These are phyloP conservation scores for Laticauda laticaudata DNA, from an alignment of 2,113 vertebrate genomes.

Conservation along the genomic window DNA sequence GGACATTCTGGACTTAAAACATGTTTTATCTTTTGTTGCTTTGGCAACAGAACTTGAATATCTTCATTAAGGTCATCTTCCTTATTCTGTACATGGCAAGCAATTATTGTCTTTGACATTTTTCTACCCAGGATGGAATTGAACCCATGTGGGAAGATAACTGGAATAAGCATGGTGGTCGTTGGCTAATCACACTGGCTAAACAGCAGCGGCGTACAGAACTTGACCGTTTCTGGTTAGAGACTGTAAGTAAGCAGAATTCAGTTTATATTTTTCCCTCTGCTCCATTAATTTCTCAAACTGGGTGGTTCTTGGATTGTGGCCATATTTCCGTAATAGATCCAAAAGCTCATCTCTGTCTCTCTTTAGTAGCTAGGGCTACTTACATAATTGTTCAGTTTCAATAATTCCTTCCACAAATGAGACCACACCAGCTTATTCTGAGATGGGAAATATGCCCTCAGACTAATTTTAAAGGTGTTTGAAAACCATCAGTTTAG, in stretches of 20 bases:
- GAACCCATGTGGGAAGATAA: conserved; percentile 88
- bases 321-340: not conserved
- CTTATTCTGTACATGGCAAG: not conserved
- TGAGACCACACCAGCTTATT: not conserved
- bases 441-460: not conserved
- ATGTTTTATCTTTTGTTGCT: not conserved
- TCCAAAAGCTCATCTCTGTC: not conserved
- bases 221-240: conserved; percentile 83
- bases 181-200: conserved; percentile 83
- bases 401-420: not conserved
- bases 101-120: rapidly evolving
- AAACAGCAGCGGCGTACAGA: conserved; percentile 81
- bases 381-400: not conserved
- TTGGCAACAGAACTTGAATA: not conserved
- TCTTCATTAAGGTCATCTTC: not conserved
- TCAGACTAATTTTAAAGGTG: not conserved
- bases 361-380: not conserved
- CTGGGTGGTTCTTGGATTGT: not conserved
- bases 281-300: not conserved
- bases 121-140: conserved; percentile 76
- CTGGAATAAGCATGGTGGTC: conserved; percentile 81
- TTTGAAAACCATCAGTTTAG: not conserved
- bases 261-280: rapidly evolving
- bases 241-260: conserved; percentile 70
- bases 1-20: not conserved